Evolutionary conservation across 2,888 invertebrate species (phyloP), one percentile per base, ranked within the genome.

Genomic region (Barypeithes pellucidus): DNA sequence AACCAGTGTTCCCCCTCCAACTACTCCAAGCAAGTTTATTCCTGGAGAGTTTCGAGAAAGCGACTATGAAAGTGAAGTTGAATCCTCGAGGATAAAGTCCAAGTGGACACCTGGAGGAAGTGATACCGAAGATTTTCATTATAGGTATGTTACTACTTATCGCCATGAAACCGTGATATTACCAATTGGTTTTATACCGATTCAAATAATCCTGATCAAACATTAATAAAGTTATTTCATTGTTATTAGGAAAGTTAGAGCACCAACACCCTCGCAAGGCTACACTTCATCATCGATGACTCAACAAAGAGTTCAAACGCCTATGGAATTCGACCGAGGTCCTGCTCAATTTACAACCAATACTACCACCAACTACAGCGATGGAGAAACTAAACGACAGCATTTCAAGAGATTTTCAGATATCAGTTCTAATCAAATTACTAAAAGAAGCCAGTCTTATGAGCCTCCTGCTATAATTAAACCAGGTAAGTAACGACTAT

Each of bases 1-100:
- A n/a, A 83, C 85, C 2, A 83, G 84, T 60, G 82, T 85, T 18
- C 88, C 88, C 36, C 88, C 88, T 1, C 87, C 88, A 50, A 88
- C 90, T 0, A 90, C 88, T 2, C 92, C 92, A 1, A 90, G 87
- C 3, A 92, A 91, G 82, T 92, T 92, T 80, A 83, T 90, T 18
- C 90, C 89, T 5, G 91, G 91, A 11, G 90, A 91, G 73, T 91
- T 90, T 75, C 87, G 89, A 14, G 92, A 92, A 79, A 91, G 91
- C 65, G 92, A 92, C 79, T 92, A 92, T 78, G 92, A 92, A 78
- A 91, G 91, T 81, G 92, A 93, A 79, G 87, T 90, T 4, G 93
- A 92, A 73, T 85, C 87, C 12, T 83, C 87, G 0, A 87, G 88
- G 79, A 91, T 93, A 71, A 89, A 88, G 67, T 88, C 91, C 0